Conservation (phyloP, 2,797 vertebrate genomes). For the Siniperca scherzeri region DNA sequence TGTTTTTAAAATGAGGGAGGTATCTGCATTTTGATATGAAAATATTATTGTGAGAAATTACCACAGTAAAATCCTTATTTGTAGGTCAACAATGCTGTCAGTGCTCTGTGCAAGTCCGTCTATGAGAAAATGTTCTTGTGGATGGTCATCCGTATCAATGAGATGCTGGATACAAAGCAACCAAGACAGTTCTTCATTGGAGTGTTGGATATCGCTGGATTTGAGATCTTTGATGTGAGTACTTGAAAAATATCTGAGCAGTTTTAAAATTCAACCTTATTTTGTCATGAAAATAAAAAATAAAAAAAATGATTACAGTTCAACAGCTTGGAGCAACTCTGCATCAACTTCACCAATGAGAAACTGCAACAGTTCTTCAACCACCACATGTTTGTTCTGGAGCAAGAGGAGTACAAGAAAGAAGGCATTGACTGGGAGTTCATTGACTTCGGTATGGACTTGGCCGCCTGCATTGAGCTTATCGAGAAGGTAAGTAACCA, state of each 20-base stretch:
- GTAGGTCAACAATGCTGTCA: conserved; percentile 89
- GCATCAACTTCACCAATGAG: conserved; percentile 86
- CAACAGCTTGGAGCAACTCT: conserved; percentile 81
- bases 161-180: conserved; percentile 88
- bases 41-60: not conserved
- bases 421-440: conserved; percentile 82
- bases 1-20: not conserved
- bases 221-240: conserved; percentile 92
- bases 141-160: conserved; percentile 91
- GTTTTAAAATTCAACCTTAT: not conserved
- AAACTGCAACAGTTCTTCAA: conserved; percentile 86
- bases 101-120: conserved; percentile 88
- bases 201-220: conserved; percentile 91
- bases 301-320: too few species aligned
- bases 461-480: conserved; percentile 91
- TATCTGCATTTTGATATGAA: not conserved
- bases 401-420: conserved; percentile 86
- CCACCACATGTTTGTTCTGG: conserved; percentile 85
- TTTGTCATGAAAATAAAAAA: not conserved
- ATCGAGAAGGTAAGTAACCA: conserved; percentile 88
- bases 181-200: conserved; percentile 89
- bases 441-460: conserved; percentile 86
- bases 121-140: conserved; percentile 93
- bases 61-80: not conserved
- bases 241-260: not conserved